phyloP scores from a whole-genome alignment of 2,113 vertebrate species.

The Sciurus niger region DNA sequence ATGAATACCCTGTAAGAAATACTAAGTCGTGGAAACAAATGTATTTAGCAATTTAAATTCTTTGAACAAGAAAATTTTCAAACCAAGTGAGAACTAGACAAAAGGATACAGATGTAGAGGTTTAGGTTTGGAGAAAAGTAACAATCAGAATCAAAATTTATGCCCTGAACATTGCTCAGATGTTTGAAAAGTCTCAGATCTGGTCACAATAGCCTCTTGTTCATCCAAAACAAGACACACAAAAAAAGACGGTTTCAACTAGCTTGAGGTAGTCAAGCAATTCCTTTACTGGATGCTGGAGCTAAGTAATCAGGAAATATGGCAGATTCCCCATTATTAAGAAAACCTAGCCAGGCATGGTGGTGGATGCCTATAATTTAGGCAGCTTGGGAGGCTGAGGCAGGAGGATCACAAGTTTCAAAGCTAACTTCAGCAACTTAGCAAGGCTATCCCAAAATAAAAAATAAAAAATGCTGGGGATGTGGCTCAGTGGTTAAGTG shows the following conservation, averaged over 20 bases:
- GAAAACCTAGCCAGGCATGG: too few species aligned
- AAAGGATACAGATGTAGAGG: neutral
- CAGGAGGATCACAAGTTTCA: too few species aligned
- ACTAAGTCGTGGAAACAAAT: neutral
- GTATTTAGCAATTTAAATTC: neutral
- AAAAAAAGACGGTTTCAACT: neutral
- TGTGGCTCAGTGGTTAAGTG: too few species aligned
- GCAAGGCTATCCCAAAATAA: too few species aligned
- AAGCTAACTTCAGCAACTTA: too few species aligned
- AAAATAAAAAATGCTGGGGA: too few species aligned
- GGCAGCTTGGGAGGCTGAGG: too few species aligned
- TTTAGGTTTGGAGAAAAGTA: neutral
- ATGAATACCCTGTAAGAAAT: constrained; percentile 19
- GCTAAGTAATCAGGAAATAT: neutral
- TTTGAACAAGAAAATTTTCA: constrained; percentile 33
- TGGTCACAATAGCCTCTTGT: neutral
- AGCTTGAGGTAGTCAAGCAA: neutral
- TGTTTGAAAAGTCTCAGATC: neutral
- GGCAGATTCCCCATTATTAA: neutral
- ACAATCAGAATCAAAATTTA: neutral
- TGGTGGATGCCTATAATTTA: too few species aligned
- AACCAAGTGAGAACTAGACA: neutral
- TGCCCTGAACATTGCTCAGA: neutral
- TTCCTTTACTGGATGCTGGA: neutral
- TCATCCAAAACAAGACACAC: neutral